Conservation (phyloP, 2,888 invertebrate genomes). For the Dynastes maya region DNA sequence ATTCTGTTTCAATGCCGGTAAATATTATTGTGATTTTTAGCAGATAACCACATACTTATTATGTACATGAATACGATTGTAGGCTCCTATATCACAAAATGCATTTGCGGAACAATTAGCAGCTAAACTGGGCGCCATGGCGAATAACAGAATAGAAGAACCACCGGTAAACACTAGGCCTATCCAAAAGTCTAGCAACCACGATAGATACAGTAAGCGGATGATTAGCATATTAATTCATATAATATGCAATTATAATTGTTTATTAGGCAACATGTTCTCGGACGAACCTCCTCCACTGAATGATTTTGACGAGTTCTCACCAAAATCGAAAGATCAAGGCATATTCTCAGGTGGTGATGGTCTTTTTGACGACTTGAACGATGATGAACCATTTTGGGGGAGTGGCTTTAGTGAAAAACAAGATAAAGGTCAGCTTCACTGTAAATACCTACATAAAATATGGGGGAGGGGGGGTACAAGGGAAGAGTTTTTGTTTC, state of each 20-base stretch:
- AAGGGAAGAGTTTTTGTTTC: no score
- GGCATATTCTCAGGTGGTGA: slow-evolving; percentile 65
- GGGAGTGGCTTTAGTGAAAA: slow-evolving; percentile 23
- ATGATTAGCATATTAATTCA: neutral
- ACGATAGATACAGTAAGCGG: slow-evolving; percentile 50
- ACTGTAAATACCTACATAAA: neutral
- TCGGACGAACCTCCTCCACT: slow-evolving; percentile 75
- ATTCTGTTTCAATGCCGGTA: slow-evolving; percentile 45
- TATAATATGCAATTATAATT: neutral
- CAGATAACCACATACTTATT: neutral
- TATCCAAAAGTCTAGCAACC: slow-evolving; percentile 59
- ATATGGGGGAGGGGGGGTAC: no score
- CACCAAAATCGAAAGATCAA: slow-evolving; percentile 51
- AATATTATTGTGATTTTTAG: neutral
- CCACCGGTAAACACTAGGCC: slow-evolving; percentile 71
- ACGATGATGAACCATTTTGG: slow-evolving; percentile 63
- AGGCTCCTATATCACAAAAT: slow-evolving; percentile 59
- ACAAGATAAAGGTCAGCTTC: slow-evolving; percentile 29
- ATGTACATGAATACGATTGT: slow-evolving; percentile 31
- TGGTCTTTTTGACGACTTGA: slow-evolving; percentile 69
- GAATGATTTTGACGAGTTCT: slow-evolving; percentile 60
- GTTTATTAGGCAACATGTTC: slow-evolving; percentile 68
- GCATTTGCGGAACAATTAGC: slow-evolving; percentile 78
- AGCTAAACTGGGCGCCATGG: slow-evolving; percentile 73
- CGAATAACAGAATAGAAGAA: slow-evolving; percentile 63